Conservation (phyloP, 2,797 vertebrate species). For the Aselliscus stoliczkanus region DNA sequence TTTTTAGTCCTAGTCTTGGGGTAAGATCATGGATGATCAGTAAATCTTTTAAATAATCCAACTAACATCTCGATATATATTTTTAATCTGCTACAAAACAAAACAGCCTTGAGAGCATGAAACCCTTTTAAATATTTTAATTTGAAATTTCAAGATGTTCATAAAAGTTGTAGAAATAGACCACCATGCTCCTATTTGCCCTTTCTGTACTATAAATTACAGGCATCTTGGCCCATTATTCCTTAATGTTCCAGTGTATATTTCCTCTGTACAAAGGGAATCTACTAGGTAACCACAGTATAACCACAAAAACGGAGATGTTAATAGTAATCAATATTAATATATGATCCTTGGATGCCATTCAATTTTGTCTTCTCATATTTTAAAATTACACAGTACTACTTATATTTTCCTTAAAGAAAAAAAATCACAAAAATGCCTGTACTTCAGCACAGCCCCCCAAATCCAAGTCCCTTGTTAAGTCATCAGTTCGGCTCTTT, state of each 20-base stretch:
- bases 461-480: not conserved
- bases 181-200: not conserved
- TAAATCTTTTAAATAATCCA: not conserved
- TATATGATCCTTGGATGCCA: not conserved
- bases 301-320: not conserved
- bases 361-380: not conserved
- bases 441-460: not conserved
- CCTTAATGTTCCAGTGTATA: not conserved
- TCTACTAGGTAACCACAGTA: not conserved
- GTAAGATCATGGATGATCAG: not conserved
- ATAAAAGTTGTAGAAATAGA: slow-evolving; percentile 51
- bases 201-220: not conserved
- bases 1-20: not conserved
- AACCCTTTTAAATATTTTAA: slow-evolving; percentile 57
- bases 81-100: not conserved
- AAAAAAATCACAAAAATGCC: not conserved
- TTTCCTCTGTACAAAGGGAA: not conserved
- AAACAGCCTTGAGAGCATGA: not conserved
- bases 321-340: not conserved
- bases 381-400: not conserved
- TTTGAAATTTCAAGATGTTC: slow-evolving; percentile 49
- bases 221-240: not conserved
- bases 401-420: slow-evolving; percentile 7
- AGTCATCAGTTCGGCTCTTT: not conserved
- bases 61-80: not conserved